A percentile compares a stretch with the other conserved stretches of the same genome.
These are phyloP conservation scores for Dipus sagitta DNA, from an alignment of 2,797 vertebrate genomes.

Conservation along the genomic window DNA sequence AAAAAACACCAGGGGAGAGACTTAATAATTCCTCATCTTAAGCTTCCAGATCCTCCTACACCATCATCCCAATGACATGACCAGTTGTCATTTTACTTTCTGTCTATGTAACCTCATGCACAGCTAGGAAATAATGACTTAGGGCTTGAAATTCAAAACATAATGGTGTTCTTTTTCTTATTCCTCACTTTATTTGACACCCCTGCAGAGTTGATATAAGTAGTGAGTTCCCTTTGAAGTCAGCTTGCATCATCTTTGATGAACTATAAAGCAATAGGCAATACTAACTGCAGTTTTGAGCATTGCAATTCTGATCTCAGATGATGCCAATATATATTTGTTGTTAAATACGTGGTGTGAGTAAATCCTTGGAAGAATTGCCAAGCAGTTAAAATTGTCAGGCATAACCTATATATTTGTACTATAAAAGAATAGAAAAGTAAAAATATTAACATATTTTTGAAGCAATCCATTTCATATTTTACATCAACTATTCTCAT, in stretches of 20 bases:
- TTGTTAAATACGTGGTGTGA: constrained; percentile 59
- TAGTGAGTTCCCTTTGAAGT: constrained; percentile 80
- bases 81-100: constrained; percentile 85
- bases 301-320: constrained; percentile 69
- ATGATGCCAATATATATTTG: constrained; percentile 59
- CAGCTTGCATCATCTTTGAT: constrained; percentile 82
- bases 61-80: constrained; percentile 78
- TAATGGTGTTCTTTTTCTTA: constrained; percentile 63
- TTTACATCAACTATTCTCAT: not conserved
- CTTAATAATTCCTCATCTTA: constrained; percentile 79
- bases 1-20: constrained; percentile 77
- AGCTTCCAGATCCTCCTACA: constrained; percentile 81
- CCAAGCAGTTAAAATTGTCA: constrained; percentile 68
- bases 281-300: constrained; percentile 66
- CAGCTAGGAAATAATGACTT: constrained; percentile 85
- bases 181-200: constrained; percentile 81
- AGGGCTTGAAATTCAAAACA: constrained; percentile 86
- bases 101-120: constrained; percentile 80
- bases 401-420: not conserved
- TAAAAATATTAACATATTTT: constrained; percentile 54
- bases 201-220: constrained; percentile 82
- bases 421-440: not conserved
- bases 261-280: constrained; percentile 77
- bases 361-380: constrained; percentile 71
- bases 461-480: constrained; percentile 10